Evolutionary conservation across 2,888 invertebrate species (phyloP).

Genomic region (Zonitis immaculata): DNA sequence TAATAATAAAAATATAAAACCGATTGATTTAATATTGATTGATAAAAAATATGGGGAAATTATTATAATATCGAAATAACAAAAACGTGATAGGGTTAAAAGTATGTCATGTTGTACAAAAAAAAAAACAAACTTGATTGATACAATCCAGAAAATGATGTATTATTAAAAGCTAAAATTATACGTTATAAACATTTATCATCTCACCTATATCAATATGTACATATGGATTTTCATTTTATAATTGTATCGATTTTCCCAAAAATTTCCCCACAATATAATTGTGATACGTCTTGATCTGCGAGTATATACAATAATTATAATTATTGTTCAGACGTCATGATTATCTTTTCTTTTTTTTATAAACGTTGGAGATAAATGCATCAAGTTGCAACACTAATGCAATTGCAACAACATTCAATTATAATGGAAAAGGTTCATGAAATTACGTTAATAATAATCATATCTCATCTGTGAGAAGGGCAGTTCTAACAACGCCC

Average conservation of each 20-base stretch:
- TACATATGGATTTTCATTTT: neutral
- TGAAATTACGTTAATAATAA: neutral
- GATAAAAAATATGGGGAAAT: too few species aligned
- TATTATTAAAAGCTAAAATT: slow-evolving; percentile 15
- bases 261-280: neutral
- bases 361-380: neutral
- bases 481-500: slow-evolving; percentile 2
- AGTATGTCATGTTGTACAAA: slow-evolving; percentile 15
- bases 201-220: slow-evolving; percentile 10
- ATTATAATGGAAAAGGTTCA: neutral
- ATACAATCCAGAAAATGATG: slow-evolving; percentile 7
- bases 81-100: slow-evolving; percentile 9
- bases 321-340: too few species aligned
- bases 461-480: neutral
- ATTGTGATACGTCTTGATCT: too few species aligned
- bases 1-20: neutral
- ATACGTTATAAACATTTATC: slow-evolving; percentile 5
- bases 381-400: neutral
- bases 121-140: too few species aligned
- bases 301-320: too few species aligned
- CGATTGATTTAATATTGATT: neutral
- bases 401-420: neutral
- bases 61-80: neutral
- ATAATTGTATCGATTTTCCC: neutral
- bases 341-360: too few species aligned